Evolutionary conservation across 2,888 invertebrate species (phyloP).

Genomic region (Axea sp.): DNA sequence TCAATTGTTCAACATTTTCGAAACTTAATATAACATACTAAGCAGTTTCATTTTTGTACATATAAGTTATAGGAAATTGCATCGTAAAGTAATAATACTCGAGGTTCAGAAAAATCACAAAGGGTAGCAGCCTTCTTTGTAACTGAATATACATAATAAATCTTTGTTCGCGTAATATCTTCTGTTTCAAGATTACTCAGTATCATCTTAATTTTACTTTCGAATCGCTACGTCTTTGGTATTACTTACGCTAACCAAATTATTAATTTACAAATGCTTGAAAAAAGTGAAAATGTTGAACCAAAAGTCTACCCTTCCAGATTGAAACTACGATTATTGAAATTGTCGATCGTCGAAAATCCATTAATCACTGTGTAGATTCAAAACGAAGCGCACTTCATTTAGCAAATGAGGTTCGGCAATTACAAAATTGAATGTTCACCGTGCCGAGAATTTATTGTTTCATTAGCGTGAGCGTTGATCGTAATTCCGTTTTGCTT

Average conservation of each 20-base stretch:
- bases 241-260: conserved; percentile 1
- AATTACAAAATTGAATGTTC: conserved; percentile 21
- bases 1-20: conserved; percentile 21
- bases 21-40: conserved; percentile 34
- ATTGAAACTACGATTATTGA: no score
- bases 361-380: conserved; percentile 1
- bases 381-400: conserved; percentile 7
- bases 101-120: conserved; percentile 76
- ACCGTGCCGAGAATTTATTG: conserved; percentile 11
- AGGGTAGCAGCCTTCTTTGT: conserved; percentile 64
- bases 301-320: no score
- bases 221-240: background rate
- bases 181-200: background rate
- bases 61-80: conserved; percentile 46
- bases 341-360: conserved; percentile 9
- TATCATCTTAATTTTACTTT: background rate
- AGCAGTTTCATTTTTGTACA: conserved; percentile 26
- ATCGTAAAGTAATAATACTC: conserved; percentile 32
- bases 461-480: conserved; percentile 55
- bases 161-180: conserved; percentile 4
- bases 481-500: no score
- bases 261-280: conserved; percentile 8
- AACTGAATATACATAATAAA: conserved; percentile 7
- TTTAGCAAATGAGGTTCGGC: conserved; percentile 11
- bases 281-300: conserved; percentile 18